Conservation (phyloP, 2,797 vertebrate genomes). For the Amblyraja radiata region DNA sequence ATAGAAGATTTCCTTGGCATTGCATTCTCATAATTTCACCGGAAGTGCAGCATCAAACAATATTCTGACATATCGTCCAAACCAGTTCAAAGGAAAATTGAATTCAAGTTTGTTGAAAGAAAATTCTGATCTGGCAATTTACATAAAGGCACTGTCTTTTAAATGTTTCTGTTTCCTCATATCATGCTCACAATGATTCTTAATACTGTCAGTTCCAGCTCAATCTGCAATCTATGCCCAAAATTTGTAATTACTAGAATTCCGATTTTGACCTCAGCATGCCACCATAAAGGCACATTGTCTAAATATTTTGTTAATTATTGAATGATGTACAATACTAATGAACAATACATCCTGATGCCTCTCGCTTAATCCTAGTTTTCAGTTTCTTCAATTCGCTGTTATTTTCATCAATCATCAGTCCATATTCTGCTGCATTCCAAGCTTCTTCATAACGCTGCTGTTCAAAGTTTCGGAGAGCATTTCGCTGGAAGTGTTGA, state of each 20-base stretch:
- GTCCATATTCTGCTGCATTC: conserved; percentile 66
- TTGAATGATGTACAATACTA: conserved; percentile 48
- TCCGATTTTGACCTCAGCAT: neutral
- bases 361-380: conserved; percentile 67
- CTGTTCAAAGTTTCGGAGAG: conserved; percentile 59
- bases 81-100: neutral
- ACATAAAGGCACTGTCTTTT: neutral
- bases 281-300: neutral
- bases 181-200: neutral
- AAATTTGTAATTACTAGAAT: neutral
- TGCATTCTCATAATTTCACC: neutral
- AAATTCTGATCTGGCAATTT: neutral
- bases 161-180: neutral
- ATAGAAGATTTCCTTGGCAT: neutral
- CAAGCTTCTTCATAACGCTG: conserved; percentile 66
- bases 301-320: neutral
- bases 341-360: conserved; percentile 71
- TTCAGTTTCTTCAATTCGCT: conserved; percentile 71
- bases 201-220: neutral
- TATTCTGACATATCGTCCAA: neutral
- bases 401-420: conserved; percentile 63
- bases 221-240: neutral
- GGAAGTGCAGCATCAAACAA: neutral
- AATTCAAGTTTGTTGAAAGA: neutral
- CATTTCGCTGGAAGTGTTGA: conserved; percentile 59